These are phyloP conservation scores for Gnathonemus longibarbis DNA, from an alignment of 2,113 vertebrate genomes.

Conservation along the genomic window DNA sequence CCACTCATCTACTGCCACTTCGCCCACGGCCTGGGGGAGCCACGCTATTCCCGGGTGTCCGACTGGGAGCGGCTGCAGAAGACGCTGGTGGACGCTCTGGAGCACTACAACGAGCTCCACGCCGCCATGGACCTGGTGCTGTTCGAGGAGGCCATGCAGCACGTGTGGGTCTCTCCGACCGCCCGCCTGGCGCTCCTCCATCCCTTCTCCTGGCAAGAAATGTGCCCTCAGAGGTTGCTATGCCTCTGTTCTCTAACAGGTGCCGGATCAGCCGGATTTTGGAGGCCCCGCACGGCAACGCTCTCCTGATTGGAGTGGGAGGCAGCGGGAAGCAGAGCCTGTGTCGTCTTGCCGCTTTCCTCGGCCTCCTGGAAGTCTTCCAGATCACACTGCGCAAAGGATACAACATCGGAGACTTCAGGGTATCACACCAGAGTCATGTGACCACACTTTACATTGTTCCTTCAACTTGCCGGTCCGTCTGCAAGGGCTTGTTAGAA, in stretches of 20 bases:
- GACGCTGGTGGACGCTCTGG: slow-evolving; percentile 71
- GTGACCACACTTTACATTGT: neutral
- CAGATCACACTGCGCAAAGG: slow-evolving; percentile 66
- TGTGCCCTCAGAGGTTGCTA: neutral
- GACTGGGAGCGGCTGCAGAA: slow-evolving; percentile 82
- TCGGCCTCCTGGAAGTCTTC: slow-evolving; percentile 62
- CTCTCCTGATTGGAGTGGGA: slow-evolving; percentile 60
- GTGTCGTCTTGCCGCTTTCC: slow-evolving; percentile 60
- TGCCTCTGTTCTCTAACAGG: slow-evolving; percentile 32
- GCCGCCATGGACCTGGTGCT: slow-evolving; percentile 63
- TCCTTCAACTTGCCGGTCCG: neutral
- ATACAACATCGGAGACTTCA: slow-evolving; percentile 63
- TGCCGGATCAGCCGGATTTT: slow-evolving; percentile 68
- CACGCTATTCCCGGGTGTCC: slow-evolving; percentile 67
- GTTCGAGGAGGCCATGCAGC: slow-evolving; percentile 61
- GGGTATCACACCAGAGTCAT: slow-evolving; percentile 39
- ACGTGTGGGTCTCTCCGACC: slow-evolving; percentile 38
- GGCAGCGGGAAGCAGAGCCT: slow-evolving; percentile 66
- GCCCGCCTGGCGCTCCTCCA: neutral
- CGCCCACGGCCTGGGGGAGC: slow-evolving; percentile 72
- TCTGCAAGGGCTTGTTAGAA: neutral
- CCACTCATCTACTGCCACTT: slow-evolving; percentile 84
- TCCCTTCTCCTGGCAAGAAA: neutral
- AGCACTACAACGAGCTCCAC: slow-evolving; percentile 68
- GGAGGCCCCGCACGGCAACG: slow-evolving; percentile 62